Conservation (phyloP, 2,888 invertebrate species). For the Acanthococcus lagerstroemiae region DNA sequence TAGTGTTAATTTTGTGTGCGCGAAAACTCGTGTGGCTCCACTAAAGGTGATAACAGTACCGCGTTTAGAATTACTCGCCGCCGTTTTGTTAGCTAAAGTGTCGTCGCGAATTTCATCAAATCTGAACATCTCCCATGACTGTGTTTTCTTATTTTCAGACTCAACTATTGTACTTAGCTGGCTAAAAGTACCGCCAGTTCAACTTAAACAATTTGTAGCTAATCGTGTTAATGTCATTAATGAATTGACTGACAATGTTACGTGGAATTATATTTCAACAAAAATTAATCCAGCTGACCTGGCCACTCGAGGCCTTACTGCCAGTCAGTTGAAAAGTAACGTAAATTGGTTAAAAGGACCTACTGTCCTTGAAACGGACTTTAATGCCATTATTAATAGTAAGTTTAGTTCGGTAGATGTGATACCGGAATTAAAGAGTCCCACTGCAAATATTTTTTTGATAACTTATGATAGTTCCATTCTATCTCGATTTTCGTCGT, state of each 20-base stretch:
- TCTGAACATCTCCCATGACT: neutral
- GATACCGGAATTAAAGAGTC: too few relatives aligned
- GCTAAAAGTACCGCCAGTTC: neutral
- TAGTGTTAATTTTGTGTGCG: neutral
- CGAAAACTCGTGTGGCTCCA: slow-evolving; percentile 3
- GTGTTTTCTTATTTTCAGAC: slow-evolving; percentile 2
- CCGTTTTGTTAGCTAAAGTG: neutral
- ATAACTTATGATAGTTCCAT: too few relatives aligned
- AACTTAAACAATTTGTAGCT: neutral
- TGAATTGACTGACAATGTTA: neutral
- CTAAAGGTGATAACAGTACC: too few relatives aligned
- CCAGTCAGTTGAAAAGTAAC: too few relatives aligned
- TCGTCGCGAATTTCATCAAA: neutral
- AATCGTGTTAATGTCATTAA: slow-evolving; percentile 2
- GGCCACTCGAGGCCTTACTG: slow-evolving; percentile 9
- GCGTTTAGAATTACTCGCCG: neutral
- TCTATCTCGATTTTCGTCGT: too few relatives aligned
- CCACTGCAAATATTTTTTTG: too few relatives aligned
- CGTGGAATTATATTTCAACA: neutral
- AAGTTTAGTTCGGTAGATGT: too few relatives aligned
- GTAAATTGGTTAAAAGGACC: too few relatives aligned
- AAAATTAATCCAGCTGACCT: slow-evolving; percentile 2
- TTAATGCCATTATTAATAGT: too few relatives aligned
- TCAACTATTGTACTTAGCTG: slow-evolving; percentile 5
- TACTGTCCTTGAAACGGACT: too few relatives aligned